Evolutionary conservation across 1,140 invertebrate species (phyloP).

Genomic region (Zaprionus gabonicus): DNA sequence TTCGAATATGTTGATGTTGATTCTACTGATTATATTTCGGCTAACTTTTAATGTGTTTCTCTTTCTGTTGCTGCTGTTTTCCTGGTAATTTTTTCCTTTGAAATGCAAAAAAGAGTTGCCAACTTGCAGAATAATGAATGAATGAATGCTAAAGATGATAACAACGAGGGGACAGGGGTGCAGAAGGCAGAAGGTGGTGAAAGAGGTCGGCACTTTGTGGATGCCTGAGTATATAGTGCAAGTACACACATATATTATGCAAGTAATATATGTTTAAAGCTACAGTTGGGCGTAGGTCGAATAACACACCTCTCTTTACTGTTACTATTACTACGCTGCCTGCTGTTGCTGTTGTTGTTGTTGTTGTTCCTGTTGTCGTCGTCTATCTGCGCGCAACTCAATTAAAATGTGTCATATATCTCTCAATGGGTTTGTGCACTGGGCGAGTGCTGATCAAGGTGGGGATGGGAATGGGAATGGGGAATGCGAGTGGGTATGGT

Average conservation of each 20-base stretch:
- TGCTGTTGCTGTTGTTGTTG: background rate
- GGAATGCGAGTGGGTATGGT: background rate
- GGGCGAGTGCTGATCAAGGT: background rate
- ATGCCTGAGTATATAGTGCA: background rate
- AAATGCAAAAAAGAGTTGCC: background rate
- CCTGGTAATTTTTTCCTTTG: background rate
- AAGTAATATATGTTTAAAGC: background rate
- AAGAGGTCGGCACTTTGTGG: background rate
- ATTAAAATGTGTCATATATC: conserved; percentile 52
- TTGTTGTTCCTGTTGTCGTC: conserved; percentile 6
- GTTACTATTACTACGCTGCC: background rate
- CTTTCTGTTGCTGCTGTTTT: background rate
- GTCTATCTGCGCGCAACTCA: conserved; percentile 25
- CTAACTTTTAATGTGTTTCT: background rate
- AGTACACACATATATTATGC: background rate
- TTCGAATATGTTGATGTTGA: background rate
- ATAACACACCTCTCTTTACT: conserved; percentile 31
- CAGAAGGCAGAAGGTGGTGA: too few relatives aligned
- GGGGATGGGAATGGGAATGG: background rate
- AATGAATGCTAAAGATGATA: background rate
- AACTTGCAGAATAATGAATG: too few relatives aligned
- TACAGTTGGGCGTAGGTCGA: conserved; percentile 37
- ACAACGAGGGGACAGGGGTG: too few relatives aligned
- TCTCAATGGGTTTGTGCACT: conserved; percentile 6
- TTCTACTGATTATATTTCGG: background rate